Evolutionary conservation across 2,797 vertebrate genomes (phyloP), one percentile per base, ranked within the genome.

Genomic region (Thalassophryne amazonica): DNA sequence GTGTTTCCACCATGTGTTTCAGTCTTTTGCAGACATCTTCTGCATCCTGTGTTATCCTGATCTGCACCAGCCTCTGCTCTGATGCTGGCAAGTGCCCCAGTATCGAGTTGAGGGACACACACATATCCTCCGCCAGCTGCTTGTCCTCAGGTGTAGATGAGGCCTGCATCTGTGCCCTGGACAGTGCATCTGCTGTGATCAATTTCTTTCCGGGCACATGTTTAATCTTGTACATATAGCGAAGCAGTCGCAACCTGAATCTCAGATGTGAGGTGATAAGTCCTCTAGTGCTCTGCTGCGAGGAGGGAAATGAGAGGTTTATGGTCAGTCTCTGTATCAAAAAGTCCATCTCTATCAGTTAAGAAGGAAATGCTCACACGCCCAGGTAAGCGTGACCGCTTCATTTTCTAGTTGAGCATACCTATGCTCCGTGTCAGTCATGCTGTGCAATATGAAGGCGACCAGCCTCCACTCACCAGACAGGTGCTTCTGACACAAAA

Each of bases 171-270:
- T n/a, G 23, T 2, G 20, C 31, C 7, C 43, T 32, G 16, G 32
- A 56, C 4, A 55, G 30, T 5, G 32, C 11, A 6, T 62, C 59
- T 0, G 20, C 37, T 6, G 31, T 37, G n/a, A 36, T 28, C 3
- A 35, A 6, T 0, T 42, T 42, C 17, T 62, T 55, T 7, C 36
- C 60, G 5, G 25, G 51, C 1, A 43, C 43, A 7, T 42, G 57
- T 23, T 27, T 18, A 21, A 39, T 60, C 4, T 14, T 55, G 25
- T 31, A 43, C 0, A 6, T 63, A 43, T 63, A 55, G 13, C 20
- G 3, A 4, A 54, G 39, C 12, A 51, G 19, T 16, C 10, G 2
- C 3, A 49, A 7, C 4, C 45, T 59, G 13, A 42, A 59, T 20
- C 45, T 35, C 1, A 46, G 21, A 47, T 33, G 1, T 10, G 20